A percentile compares a stretch with the other conserved stretches of the same genome.
These are phyloP conservation scores for Eugnorisma glareosa DNA, from an alignment of 2,888 invertebrate genomes.

Conservation along the genomic window DNA sequence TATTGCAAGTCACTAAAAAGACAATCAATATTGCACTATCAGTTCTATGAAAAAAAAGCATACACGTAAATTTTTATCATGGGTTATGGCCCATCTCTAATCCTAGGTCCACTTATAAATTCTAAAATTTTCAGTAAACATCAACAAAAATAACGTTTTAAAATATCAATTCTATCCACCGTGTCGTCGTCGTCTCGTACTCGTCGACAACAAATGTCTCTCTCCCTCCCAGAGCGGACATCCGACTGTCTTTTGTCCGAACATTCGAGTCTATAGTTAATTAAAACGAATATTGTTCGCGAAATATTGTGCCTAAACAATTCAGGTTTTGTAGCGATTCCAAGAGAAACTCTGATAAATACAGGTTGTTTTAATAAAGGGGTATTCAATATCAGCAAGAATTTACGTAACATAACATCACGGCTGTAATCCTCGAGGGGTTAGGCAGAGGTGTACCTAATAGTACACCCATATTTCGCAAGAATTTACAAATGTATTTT, in stretches of 20 bases:
- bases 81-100: no score
- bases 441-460: not conserved
- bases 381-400: not conserved
- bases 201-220: constrained; percentile 64
- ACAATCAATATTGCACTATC: not conserved
- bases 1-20: not conserved
- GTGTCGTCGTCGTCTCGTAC: constrained; percentile 54
- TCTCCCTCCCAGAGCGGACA: constrained; percentile 74
- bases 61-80: not conserved
- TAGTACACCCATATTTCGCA: no score
- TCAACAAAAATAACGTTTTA: not conserved
- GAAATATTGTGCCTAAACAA: constrained; percentile 61
- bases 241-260: constrained; percentile 84
- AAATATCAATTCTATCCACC: not conserved
- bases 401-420: not conserved
- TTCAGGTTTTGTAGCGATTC: constrained; percentile 45
- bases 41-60: not conserved
- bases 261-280: constrained; percentile 82
- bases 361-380: constrained; percentile 12
- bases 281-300: constrained; percentile 84
- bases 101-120: not conserved
- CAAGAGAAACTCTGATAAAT: constrained; percentile 18
- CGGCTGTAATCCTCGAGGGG: not conserved
- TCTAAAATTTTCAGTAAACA: not conserved
- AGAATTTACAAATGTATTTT: not conserved